Percentiles rank a stretch among this genome's conserved stretches.
phyloP scores from a whole-genome alignment of 1,140 invertebrate genomes.

The Lamellibrachia luymesi region DNA sequence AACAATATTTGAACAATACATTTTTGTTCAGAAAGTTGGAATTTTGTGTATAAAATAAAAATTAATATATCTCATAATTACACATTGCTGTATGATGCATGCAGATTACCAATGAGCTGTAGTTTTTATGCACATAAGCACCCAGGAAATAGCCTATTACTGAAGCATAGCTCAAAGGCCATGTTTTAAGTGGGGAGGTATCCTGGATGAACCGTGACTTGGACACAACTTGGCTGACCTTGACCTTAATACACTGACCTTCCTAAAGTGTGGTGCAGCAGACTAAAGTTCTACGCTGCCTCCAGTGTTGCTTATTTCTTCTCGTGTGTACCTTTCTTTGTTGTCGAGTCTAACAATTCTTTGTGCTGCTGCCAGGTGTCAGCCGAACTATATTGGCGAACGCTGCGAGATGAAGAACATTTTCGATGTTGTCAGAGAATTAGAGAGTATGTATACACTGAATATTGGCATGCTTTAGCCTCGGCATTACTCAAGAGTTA shows the following conservation, averaged over 20 bases:
- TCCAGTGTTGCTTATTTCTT: background rate
- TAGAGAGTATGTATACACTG: constrained; percentile 55
- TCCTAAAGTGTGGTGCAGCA: background rate
- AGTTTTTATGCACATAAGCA: background rate
- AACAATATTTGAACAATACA: background rate
- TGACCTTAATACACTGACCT: background rate
- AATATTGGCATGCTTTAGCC: background rate
- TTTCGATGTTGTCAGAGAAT: constrained; percentile 27
- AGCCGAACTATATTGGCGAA: constrained; percentile 6
- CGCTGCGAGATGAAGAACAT: constrained; percentile 7
- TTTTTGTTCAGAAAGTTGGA: background rate
- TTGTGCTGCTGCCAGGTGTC: background rate
- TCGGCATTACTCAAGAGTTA: background rate
- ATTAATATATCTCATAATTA: background rate
- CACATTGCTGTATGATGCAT: background rate
- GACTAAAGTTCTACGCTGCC: background rate
- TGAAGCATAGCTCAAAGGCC: background rate
- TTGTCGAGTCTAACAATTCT: background rate
- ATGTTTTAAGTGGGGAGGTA: background rate
- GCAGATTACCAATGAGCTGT: background rate
- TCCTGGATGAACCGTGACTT: background rate
- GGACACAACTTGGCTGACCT: background rate
- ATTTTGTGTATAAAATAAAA: background rate
- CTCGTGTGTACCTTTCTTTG: background rate
- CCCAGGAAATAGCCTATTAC: background rate